Base-by-base conservation (phyloP, 2,888 invertebrate species). In the Amblyjoppa fuscipennis region DNA sequence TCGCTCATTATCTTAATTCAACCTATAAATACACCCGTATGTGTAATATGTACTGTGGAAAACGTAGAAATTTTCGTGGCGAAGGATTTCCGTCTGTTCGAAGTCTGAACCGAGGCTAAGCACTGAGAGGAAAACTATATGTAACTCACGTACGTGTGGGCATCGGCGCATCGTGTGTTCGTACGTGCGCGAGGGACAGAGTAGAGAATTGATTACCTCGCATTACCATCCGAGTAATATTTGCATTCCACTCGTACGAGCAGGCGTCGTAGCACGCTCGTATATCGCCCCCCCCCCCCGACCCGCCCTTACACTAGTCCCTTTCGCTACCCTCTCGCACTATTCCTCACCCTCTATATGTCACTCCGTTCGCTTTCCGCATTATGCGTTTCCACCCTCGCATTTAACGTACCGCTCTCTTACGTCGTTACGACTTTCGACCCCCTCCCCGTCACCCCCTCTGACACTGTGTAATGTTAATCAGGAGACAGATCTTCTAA, bases 241-340 rank as follows among this genome's bases (percentile, higher is more conserved):
- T 94, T 93, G 93, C 93, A 91, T 93, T 94, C 90, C 93, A 92
- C 93, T 93, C 91, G 90, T 92, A 89, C 88, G 86, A 89, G 88
- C 88, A 87, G 85, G 88, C 89, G 89, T 83, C 84, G 83, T 85
- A 85, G 81, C 70, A 78, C 87, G 84, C 85, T 77, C 68, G 59
- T 59, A 61, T 84, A 73, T 77, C 75, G 69, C 49, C 68, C 34
- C 79, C 76, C 74, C 53, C 25, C 34, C 51, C 45, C 25, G 20
- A 49, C 56, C 20, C 53, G 13, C 73, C 75, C 66, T 41, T 41
- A 41, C 2, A 11, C 11, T 41, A 41, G 41, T 41, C 61, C 49
- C 83, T 61, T 53, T 41, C 51, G 56, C 28, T n/a, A 73, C 61
- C 68, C 61, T 49, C 70, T 71, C 51, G 53, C 74, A 34, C 56